Conservation (phyloP, 2,888 invertebrate genomes). For the Machimus rusticus region DNA sequence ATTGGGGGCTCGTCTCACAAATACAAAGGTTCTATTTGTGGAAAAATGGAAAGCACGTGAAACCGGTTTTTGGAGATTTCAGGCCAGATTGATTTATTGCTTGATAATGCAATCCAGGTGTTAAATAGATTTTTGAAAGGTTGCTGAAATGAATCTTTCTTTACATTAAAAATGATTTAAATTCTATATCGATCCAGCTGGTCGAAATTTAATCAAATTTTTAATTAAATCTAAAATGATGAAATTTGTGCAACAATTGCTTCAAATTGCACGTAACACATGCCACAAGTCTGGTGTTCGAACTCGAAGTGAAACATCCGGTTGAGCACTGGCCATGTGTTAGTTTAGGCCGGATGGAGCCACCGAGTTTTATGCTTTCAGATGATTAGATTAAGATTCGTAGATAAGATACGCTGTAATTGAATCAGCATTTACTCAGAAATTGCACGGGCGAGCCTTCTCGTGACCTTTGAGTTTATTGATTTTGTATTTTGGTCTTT, state of each 20-base stretch:
- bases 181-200: background rate
- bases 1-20: background rate
- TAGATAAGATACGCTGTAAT: background rate
- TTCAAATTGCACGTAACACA: background rate
- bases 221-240: background rate
- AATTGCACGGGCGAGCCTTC: background rate
- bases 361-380: background rate
- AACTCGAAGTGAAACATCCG: background rate
- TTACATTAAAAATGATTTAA: background rate
- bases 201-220: too few relatives aligned
- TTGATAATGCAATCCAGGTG: background rate
- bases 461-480: background rate
- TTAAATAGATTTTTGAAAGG: background rate
- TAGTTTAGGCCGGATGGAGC: background rate
- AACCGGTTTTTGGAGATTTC: background rate
- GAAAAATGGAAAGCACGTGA: background rate
- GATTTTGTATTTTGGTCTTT: background rate
- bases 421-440: background rate
- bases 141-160: background rate
- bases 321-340: background rate
- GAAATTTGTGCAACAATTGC: background rate
- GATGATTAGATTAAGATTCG: background rate
- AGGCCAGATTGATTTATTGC: background rate
- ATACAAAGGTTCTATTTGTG: background rate
- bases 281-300: background rate